Conservation (phyloP, 2,888 invertebrate species). For the Schrankia costaestrigalis region DNA sequence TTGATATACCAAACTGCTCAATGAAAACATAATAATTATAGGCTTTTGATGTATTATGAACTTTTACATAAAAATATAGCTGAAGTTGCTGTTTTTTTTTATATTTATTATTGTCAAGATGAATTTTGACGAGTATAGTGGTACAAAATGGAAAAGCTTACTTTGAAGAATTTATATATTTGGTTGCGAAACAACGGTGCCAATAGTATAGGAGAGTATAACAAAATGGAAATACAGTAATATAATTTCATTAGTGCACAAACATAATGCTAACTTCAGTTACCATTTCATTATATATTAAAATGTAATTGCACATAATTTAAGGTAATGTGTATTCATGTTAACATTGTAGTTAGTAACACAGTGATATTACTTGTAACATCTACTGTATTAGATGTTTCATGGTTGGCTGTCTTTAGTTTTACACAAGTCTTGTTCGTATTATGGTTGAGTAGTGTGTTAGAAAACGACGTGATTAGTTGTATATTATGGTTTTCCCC, state of each 20-base stretch:
- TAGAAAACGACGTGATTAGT: conserved; percentile 25
- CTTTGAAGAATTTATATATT: conserved; percentile 9
- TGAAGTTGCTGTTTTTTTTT: too few relatives aligned
- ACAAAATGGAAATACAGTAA: too few relatives aligned
- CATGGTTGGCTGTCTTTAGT: conserved; percentile 28
- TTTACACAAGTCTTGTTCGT: conserved; percentile 22
- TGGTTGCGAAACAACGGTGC: conserved; percentile 22
- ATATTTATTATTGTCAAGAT: too few relatives aligned
- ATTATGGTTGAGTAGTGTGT: conserved; percentile 21
- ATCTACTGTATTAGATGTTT: conserved; percentile 30
- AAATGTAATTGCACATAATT: conserved; percentile 41
- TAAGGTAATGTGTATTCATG: conserved; percentile 42
- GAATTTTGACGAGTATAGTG: too few relatives aligned
- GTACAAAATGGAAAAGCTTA: too few relatives aligned
- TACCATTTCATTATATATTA: conserved; percentile 59
- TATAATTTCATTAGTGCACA: conserved; percentile 29
- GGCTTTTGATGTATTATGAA: too few relatives aligned
- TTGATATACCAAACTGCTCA: too few relatives aligned
- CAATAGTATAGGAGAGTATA: too few relatives aligned
- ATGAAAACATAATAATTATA: too few relatives aligned
- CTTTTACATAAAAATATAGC: too few relatives aligned
- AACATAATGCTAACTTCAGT: conserved; percentile 43
- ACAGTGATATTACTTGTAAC: conserved; percentile 69
- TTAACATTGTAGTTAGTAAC: conserved; percentile 42
- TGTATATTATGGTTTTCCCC: conserved; percentile 28